A percentile compares a stretch with the other conserved stretches of the same genome.
Evolutionary conservation across 2,797 vertebrate genomes (phyloP).

Genomic region (Anomalospiza imberbis): DNA sequence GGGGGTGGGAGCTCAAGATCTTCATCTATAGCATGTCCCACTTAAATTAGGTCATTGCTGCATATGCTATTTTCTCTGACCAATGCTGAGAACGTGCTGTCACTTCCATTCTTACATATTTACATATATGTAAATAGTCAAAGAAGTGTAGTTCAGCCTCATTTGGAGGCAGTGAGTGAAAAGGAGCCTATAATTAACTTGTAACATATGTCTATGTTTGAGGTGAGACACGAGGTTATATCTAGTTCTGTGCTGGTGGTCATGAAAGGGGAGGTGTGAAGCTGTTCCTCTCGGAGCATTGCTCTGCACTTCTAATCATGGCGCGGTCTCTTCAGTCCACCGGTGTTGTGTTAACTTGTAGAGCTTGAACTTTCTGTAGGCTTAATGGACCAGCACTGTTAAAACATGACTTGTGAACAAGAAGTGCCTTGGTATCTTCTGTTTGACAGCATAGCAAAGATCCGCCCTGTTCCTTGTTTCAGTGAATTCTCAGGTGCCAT

Average conservation of each 20-base stretch:
- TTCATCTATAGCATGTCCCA: background rate
- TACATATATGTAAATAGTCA: background rate
- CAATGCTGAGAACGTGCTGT: rapidly evolving
- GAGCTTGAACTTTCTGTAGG: background rate
- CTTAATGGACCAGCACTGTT: background rate
- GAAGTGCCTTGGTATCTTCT: background rate
- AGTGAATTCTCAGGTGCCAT: slow-evolving; percentile 90
- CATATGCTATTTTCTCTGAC: background rate
- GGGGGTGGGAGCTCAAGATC: background rate
- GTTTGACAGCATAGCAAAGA: background rate
- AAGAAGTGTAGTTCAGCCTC: background rate
- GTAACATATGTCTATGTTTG: background rate
- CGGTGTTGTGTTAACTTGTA: background rate
- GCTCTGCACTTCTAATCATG: rapidly evolving
- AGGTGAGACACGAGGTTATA: background rate
- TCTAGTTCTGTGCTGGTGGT: background rate
- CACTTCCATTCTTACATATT: background rate
- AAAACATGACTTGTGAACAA: background rate
- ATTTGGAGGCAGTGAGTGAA: background rate
- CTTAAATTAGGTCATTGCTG: background rate
- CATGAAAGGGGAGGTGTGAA: background rate
- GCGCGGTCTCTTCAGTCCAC: background rate
- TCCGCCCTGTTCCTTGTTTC: slow-evolving; percentile 36
- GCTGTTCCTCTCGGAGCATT: rapidly evolving
- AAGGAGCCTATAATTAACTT: background rate